A percentile compares a stretch with the other conserved stretches of the same genome.
Conservation (phyloP, 1,140 invertebrate species). For the Zaprionus nigranus region DNA sequence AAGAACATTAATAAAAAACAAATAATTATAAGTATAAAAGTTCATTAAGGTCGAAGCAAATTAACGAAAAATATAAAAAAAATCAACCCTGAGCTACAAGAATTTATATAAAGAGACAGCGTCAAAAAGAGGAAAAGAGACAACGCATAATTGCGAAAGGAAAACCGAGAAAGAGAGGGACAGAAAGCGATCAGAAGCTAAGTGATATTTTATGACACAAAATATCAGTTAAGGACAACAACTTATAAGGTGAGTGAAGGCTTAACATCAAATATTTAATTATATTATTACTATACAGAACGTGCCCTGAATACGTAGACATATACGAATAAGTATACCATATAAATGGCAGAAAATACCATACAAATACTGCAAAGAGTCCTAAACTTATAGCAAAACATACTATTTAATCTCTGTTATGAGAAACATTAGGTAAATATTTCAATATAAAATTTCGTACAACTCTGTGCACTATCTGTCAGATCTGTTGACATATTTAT, state of each 20-base stretch:
- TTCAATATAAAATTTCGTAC: too few relatives aligned
- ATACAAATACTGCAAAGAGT: neutral
- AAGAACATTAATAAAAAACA: slow-evolving; percentile 32
- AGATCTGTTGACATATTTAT: neutral
- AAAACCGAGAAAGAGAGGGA: slow-evolving; percentile 11
- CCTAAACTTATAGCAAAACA: too few relatives aligned
- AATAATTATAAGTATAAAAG: slow-evolving; percentile 1
- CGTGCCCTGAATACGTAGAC: too few relatives aligned
- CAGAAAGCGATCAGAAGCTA: slow-evolving; percentile 57
- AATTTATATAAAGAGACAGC: slow-evolving; percentile 59
- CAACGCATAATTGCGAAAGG: slow-evolving; percentile 8
- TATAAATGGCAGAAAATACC: too few relatives aligned
- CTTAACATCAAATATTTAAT: neutral
- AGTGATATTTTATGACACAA: slow-evolving; percentile 77
- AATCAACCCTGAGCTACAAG: slow-evolving; percentile 57
- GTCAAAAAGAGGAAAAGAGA: slow-evolving; percentile 6
- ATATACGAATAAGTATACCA: too few relatives aligned
- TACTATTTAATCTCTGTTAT: too few relatives aligned
- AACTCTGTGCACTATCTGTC: too few relatives aligned
- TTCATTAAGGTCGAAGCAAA: slow-evolving; percentile 5
- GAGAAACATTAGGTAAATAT: too few relatives aligned
- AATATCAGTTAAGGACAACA: slow-evolving; percentile 81
- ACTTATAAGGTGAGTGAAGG: slow-evolving; percentile 64
- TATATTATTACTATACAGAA: too few relatives aligned
- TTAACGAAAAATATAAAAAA: slow-evolving; percentile 1